Evolutionary conservation across 2,797 vertebrate genomes (phyloP), one percentile per base, ranked within the genome.

Genomic region (Adelosebastes latens): DNA sequence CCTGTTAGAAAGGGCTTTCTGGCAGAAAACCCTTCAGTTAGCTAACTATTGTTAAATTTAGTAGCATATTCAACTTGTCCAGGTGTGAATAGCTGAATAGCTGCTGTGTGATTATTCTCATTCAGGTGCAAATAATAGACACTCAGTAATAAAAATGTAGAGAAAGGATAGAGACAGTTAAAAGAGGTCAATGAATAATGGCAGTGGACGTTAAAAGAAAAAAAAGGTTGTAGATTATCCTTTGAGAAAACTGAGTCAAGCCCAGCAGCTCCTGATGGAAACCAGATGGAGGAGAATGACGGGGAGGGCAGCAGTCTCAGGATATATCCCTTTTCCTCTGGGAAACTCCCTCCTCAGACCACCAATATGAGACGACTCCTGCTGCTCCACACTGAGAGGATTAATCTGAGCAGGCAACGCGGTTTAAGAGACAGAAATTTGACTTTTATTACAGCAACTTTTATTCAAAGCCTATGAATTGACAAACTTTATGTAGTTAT

Each of bases 251-350:
- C 24, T 29, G 42, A 42, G 59, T 62, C 71, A 64, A 72, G 73
- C 59, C 56, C 67, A 66, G 77, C 61, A 72, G 71, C 49, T 66
- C 72, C 84, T 93, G 90, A 96, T 95, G 86, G 85, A 88, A 95
- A 95, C 86, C 95, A 96, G 94, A 95, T 96, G 95, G 87, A 72
- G 72, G 62, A 80, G 75, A 70, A 91, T 32, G 85, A 86, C 85
- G 64, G 32, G 53, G 77, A 78, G 89, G 69, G 82, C 85, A 89
- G 79, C 79, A 71, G 79, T 81, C 72, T 88, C 90, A 88, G 88
- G 92, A 94, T 84, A 49, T 81, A 76, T 92, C 80, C 79, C 68
- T 87, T 86, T 91, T 90, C 90, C 87, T 84, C 68, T 39, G 77
- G 90, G 90, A 91, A 93, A 84, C 85, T 85, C 81, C 79, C 82